Conservation (phyloP, 2,888 invertebrate species). For the Drosophila rellima region DNA sequence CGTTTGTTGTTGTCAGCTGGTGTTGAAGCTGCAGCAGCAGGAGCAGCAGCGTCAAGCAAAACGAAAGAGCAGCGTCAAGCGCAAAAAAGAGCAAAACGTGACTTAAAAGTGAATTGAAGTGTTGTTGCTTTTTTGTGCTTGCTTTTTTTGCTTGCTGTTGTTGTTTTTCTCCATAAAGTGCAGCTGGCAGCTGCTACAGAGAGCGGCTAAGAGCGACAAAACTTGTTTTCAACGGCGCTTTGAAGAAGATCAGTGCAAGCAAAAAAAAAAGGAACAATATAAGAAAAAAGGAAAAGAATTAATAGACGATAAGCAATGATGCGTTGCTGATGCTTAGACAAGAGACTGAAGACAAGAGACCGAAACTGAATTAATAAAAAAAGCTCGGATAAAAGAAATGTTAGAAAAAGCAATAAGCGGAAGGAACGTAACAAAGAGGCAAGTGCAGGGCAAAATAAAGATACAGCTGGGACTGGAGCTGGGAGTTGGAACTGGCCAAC, state of each 20-base stretch:
- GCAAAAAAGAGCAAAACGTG: slow-evolving; percentile 79
- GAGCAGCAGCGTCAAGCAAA: slow-evolving; percentile 14
- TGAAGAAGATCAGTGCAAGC: slow-evolving; percentile 71
- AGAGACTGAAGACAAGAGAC: slow-evolving; percentile 6
- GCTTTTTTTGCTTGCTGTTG: slow-evolving; percentile 29
- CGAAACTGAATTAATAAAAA: slow-evolving; percentile 45
- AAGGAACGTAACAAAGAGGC: slow-evolving; percentile 62
- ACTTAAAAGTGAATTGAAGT: slow-evolving; percentile 79
- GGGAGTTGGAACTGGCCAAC: slow-evolving; percentile 14
- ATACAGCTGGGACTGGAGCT: slow-evolving; percentile 28
- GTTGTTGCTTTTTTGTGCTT: slow-evolving; percentile 42
- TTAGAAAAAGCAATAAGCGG: slow-evolving; percentile 70
- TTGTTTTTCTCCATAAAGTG: slow-evolving; percentile 56
- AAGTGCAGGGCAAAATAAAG: slow-evolving; percentile 42
- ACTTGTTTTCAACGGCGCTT: slow-evolving; percentile 79
- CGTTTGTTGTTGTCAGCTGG: slow-evolving; percentile 69
- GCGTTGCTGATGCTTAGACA: slow-evolving; percentile 48
- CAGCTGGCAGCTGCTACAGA: slow-evolving; percentile 74
- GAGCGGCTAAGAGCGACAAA: slow-evolving; percentile 42
- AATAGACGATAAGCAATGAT: slow-evolving; percentile 74
- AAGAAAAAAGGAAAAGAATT: slow-evolving; percentile 61
- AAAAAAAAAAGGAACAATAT: slow-evolving; percentile 40
- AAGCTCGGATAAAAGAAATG: slow-evolving; percentile 48
- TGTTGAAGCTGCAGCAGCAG: slow-evolving; percentile 55
- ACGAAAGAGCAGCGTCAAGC: slow-evolving; percentile 51